Conservation (phyloP, 2,797 vertebrate genomes). For the Hoplostethus mediterraneus region DNA sequence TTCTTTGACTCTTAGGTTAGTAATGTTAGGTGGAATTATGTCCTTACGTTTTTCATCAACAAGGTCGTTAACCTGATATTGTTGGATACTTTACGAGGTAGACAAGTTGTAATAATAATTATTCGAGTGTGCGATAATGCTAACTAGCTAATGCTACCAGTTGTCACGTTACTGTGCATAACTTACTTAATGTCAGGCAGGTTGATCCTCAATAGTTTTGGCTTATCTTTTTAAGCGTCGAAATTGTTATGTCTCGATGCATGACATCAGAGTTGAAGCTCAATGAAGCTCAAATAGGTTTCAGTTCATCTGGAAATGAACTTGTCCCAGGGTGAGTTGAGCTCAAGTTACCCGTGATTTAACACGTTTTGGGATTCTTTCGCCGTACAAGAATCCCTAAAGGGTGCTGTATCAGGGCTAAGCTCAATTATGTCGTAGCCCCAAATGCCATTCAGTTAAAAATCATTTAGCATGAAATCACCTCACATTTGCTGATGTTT, state of each 20-base stretch:
- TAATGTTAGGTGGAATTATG: neutral
- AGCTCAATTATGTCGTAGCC: too few species aligned
- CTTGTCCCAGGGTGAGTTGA: neutral
- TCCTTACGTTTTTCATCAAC: neutral
- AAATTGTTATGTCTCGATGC: neutral
- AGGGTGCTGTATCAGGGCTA: too few species aligned
- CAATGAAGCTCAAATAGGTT: neutral
- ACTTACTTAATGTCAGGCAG: neutral
- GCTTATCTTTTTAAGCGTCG: neutral
- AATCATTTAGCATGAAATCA: too few species aligned
- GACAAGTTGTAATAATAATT: neutral
- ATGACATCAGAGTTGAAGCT: neutral
- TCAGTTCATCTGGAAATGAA: neutral
- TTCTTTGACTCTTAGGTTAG: constrained; percentile 38
- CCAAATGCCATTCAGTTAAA: too few species aligned
- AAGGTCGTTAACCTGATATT: neutral
- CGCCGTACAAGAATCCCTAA: too few species aligned
- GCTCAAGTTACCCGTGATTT: neutral
- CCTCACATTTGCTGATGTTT: too few species aligned
- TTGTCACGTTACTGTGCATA: neutral
- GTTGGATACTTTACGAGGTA: neutral
- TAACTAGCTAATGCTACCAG: constrained; percentile 51
- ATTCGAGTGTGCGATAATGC: constrained; percentile 20
- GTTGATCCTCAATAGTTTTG: neutral
- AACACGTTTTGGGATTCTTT: too few species aligned